Evolutionary conservation across 2,888 invertebrate species (phyloP).

Genomic region (Mycalesis mineus): DNA sequence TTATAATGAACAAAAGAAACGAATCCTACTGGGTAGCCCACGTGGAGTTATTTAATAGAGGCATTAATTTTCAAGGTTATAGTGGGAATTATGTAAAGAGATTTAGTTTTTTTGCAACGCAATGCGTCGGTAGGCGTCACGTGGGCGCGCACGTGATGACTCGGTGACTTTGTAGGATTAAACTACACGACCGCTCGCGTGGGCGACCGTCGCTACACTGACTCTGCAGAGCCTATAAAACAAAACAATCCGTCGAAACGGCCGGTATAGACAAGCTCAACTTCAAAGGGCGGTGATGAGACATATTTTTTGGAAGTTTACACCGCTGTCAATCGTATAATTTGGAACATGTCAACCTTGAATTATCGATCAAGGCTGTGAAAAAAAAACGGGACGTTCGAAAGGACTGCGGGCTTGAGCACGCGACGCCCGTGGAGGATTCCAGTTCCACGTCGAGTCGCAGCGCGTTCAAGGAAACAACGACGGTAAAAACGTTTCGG

Average conservation of each 20-base stretch:
- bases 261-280: neutral
- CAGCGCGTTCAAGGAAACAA: slow-evolving; percentile 47
- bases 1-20: slow-evolving; percentile 58
- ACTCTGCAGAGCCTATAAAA: slow-evolving; percentile 26
- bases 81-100: slow-evolving; percentile 58
- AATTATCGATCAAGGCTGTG: slow-evolving; percentile 39
- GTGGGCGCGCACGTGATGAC: slow-evolving; percentile 74
- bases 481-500: slow-evolving; percentile 49
- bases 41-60: slow-evolving; percentile 64
- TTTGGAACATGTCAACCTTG: slow-evolving; percentile 34
- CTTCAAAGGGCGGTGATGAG: slow-evolving; percentile 8
- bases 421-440: slow-evolving; percentile 39
- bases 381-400: slow-evolving; percentile 42
- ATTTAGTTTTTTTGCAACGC: slow-evolving; percentile 73
- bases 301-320: slow-evolving; percentile 18
- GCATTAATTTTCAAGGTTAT: slow-evolving; percentile 72
- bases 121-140: slow-evolving; percentile 66
- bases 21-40: slow-evolving; percentile 55
- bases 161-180: slow-evolving; percentile 49
- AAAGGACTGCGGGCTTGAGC: slow-evolving; percentile 36
- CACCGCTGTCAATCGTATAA: slow-evolving; percentile 15
- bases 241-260: slow-evolving; percentile 2
- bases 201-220: slow-evolving; percentile 62
- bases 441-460: slow-evolving; percentile 48
- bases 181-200: slow-evolving; percentile 61